phyloP scores from a whole-genome alignment of 2,888 invertebrate species.

The Erebia epiphron region DNA sequence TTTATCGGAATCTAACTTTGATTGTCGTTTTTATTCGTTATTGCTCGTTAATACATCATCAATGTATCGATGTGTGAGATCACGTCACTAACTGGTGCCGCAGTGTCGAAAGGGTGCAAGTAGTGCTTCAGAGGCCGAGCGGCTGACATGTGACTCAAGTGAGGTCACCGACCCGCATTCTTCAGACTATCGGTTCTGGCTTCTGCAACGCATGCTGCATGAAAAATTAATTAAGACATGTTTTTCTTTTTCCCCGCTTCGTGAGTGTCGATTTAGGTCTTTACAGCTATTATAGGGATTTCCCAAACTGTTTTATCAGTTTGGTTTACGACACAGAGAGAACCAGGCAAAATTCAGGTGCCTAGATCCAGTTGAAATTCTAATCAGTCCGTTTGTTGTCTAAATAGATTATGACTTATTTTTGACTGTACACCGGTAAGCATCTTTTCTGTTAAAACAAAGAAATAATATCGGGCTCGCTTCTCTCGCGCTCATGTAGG shows the following conservation, averaged over 20 bases:
- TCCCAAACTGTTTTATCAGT: too few relatives aligned
- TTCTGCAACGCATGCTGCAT: constrained; percentile 47
- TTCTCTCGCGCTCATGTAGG: too few relatives aligned
- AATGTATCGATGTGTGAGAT: constrained; percentile 40
- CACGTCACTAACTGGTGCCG: constrained; percentile 64
- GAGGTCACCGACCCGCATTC: constrained; percentile 63
- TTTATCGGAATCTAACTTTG: constrained; percentile 12
- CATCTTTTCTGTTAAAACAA: too few relatives aligned
- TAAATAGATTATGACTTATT: too few relatives aligned
- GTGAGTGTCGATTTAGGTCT: not conserved
- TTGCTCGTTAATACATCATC: constrained; percentile 47
- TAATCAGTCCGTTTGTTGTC: too few relatives aligned
- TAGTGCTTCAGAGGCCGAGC: constrained; percentile 64
- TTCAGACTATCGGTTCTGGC: constrained; percentile 54
- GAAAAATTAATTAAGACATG: constrained; percentile 15
- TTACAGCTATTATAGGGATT: too few relatives aligned
- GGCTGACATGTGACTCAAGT: constrained; percentile 68
- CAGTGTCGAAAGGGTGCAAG: constrained; percentile 79
- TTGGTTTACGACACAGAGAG: too few relatives aligned
- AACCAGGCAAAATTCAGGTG: too few relatives aligned
- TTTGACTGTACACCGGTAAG: too few relatives aligned
- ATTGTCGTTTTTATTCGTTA: constrained; percentile 24
- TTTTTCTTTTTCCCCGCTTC: not conserved
- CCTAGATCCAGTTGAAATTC: too few relatives aligned
- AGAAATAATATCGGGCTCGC: too few relatives aligned